Evolutionary conservation across 2,113 vertebrate species (phyloP).

Genomic region (Ginglymostoma cirratum): DNA sequence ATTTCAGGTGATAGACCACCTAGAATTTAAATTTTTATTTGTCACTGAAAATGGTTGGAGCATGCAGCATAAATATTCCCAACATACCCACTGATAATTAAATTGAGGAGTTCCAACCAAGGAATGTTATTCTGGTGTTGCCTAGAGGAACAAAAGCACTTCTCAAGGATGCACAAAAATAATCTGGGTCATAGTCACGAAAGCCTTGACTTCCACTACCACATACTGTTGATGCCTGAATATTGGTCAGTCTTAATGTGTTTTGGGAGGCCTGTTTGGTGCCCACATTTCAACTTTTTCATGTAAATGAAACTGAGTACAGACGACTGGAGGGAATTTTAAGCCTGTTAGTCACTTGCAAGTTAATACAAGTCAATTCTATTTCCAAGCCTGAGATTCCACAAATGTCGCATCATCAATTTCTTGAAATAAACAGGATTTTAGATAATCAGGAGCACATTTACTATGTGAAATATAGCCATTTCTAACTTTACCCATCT

Average conservation of each 20-base stretch:
- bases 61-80: background rate
- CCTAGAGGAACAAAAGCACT: background rate
- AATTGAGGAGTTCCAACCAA: background rate
- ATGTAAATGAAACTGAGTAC: background rate
- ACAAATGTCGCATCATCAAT: background rate
- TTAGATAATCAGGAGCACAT: background rate
- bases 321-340: background rate
- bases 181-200: background rate
- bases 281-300: background rate
- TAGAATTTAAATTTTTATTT: background rate
- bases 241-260: background rate
- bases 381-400: background rate
- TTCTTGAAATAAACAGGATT: background rate
- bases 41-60: background rate
- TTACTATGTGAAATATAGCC: background rate
- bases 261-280: background rate
- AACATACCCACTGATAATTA: background rate
- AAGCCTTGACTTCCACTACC: background rate
- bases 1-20: background rate
- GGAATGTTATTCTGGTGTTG: background rate
- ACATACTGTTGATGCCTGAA: background rate
- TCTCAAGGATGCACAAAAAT: background rate
- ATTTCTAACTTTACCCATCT: constrained; percentile 75
- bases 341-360: background rate
- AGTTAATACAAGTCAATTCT: background rate